phyloP scores from a whole-genome alignment of 2,797 vertebrate genomes.

The Megalops cyprinoides region DNA sequence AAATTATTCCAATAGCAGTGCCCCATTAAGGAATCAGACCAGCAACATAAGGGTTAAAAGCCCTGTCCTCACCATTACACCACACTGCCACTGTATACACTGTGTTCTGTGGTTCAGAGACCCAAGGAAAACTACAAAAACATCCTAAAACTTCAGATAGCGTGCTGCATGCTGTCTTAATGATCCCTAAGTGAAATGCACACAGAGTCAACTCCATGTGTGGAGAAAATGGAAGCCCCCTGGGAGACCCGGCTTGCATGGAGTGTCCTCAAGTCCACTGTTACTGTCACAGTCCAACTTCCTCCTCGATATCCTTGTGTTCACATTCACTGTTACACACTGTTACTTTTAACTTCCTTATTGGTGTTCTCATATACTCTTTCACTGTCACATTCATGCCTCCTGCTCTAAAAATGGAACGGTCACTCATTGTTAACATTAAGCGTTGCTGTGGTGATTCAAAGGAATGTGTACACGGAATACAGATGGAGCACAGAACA shows the following conservation, averaged over 20 bases:
- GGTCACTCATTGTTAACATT: background rate
- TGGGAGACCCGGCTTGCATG: background rate
- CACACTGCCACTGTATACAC: too few relatives aligned
- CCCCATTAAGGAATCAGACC: too few relatives aligned
- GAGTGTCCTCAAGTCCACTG: background rate
- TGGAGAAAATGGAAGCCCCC: background rate
- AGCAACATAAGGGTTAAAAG: too few relatives aligned
- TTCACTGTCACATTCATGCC: background rate
- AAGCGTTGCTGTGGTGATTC: constrained; percentile 6
- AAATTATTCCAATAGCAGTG: background rate
- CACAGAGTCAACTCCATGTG: background rate
- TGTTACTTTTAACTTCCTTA: too few relatives aligned
- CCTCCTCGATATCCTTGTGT: too few relatives aligned
- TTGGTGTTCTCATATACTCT: background rate
- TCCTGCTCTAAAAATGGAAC: background rate
- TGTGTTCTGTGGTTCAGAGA: too few relatives aligned
- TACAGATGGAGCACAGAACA: background rate
- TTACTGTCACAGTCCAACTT: background rate
- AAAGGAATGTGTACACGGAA: background rate
- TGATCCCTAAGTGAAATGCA: background rate
- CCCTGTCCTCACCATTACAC: too few relatives aligned
- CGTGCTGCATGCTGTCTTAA: constrained; percentile 17
- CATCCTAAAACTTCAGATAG: background rate
- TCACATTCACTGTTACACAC: too few relatives aligned
- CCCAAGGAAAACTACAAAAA: background rate